Evolutionary conservation across 2,113 vertebrate genomes (phyloP).

Genomic region (Dicrurus megarhynchus): DNA sequence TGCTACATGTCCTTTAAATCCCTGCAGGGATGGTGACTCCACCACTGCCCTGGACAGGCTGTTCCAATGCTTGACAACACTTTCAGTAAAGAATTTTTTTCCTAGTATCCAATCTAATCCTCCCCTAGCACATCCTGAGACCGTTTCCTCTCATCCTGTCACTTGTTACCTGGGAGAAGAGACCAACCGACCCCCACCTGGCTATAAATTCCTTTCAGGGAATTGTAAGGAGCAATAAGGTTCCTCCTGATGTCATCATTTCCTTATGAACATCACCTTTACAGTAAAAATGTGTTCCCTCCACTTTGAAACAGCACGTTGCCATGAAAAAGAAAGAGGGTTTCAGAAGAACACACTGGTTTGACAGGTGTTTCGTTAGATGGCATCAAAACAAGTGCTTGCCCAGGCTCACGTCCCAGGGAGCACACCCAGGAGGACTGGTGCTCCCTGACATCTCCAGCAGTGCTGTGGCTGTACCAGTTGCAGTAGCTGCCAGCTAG

Average conservation of each 20-base stretch:
- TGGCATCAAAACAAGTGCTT: not conserved
- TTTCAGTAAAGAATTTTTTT: not conserved
- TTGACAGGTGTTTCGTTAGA: not conserved
- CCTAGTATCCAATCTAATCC: not conserved
- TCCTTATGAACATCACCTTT: not conserved
- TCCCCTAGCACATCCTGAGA: not conserved
- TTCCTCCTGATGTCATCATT: not conserved
- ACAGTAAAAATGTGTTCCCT: not conserved
- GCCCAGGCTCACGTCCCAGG: too few species aligned
- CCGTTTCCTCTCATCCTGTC: not conserved
- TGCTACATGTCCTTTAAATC: not conserved
- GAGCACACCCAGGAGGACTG: not conserved
- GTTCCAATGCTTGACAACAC: not conserved
- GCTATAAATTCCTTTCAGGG: not conserved
- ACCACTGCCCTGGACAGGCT: not conserved
- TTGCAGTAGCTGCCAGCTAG: not conserved
- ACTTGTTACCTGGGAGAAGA: not conserved
- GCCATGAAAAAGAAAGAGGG: not conserved
- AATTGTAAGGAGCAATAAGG: not conserved
- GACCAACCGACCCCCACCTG: not conserved
- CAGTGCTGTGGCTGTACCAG: not conserved
- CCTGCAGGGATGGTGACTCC: not conserved
- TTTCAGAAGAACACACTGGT: not conserved
- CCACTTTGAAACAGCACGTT: not conserved
- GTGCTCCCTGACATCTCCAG: not conserved